Percentiles rank a stretch among this genome's conserved stretches.
Evolutionary conservation across 2,888 invertebrate genomes (phyloP).

Genomic region (Dicycla oo): DNA sequence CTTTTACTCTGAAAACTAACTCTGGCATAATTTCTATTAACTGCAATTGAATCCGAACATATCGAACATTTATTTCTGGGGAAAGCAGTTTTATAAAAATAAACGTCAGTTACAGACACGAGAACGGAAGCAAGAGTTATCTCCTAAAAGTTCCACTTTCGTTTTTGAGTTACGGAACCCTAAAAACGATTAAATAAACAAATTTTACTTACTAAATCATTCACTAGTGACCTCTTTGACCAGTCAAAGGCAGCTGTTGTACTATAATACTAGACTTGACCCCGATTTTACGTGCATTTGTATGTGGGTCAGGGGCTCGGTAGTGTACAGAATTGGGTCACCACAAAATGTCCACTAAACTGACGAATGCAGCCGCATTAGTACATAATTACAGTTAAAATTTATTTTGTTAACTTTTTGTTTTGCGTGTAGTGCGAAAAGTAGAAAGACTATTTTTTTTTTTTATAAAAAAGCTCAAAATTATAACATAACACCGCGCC

Average conservation of each 20-base stretch:
- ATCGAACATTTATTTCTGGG: not conserved
- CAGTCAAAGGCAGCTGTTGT: constrained; percentile 44
- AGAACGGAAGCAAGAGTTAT: not conserved
- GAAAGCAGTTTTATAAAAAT: not conserved
- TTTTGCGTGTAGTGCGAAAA: not conserved
- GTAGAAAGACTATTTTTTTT: not conserved
- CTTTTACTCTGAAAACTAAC: not conserved
- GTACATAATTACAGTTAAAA: constrained; percentile 36
- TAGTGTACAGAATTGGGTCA: constrained; percentile 69
- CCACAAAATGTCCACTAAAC: constrained; percentile 59
- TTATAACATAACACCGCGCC: no score
- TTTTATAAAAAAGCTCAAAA: not conserved
- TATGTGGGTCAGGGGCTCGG: constrained; percentile 77
- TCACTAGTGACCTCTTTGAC: constrained; percentile 34
- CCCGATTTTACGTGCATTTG: constrained; percentile 73
- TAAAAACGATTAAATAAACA: constrained; percentile 21
- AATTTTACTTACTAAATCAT: constrained; percentile 18
- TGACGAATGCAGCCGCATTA: constrained; percentile 36
- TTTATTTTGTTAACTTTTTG: not conserved
- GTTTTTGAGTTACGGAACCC: not conserved
- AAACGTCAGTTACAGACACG: not conserved
- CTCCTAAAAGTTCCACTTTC: not conserved
- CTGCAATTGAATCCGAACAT: not conserved
- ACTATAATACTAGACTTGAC: constrained; percentile 68
- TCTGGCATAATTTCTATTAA: not conserved